Evolutionary conservation across 2,888 invertebrate species (phyloP), one percentile per base, ranked within the genome.

Genomic region (Tenthredo mesomela): DNA sequence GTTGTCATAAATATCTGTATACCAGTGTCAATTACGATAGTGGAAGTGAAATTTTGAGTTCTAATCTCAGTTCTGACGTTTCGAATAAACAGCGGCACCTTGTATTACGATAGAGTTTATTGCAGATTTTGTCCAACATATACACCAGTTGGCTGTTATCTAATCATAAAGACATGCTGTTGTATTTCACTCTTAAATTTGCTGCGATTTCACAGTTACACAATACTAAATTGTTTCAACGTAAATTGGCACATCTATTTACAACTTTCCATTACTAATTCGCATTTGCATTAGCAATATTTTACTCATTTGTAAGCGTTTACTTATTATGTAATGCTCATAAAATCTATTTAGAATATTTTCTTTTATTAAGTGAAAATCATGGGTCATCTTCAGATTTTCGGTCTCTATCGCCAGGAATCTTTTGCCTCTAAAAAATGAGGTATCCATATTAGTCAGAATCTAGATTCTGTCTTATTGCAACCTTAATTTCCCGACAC

Each of bases 21-120:
- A 29, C 18, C 18, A 37, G 18, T 37, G 37, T 29, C 5, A 70
- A 70, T 70, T 29, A 70, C 70, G 37, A 33, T 37, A 37, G 18
- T 33, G n/a, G 6, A 7, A 70, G 5, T 70, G 9, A 37, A 33
- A 70, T 70, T 70, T 70, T 9, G 15, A 9, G 33, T n/a, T 70
- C 3, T 70, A 70, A 25, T 37, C 33, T 37, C n/a, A 4, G 18
- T 70, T 70, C 70, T 70, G 70, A 37, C 15, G 70, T 37, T 29
- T 70, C n/a, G 29, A 37, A 29, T 70, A 70, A 70, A 70, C 37
- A 70, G 37, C 33, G 70, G 61, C 25, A 61, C 61, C 61, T 25
- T 25, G 21, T 58, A 61, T 61, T 25, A 21, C 25, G 61, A 10
- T 61, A 61, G 12, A 61, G 37, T 70, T 70, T 37, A n/a, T 70